Base-by-base conservation (phyloP, 2,797 vertebrate genomes). In the Hafferia zeledoni region DNA sequence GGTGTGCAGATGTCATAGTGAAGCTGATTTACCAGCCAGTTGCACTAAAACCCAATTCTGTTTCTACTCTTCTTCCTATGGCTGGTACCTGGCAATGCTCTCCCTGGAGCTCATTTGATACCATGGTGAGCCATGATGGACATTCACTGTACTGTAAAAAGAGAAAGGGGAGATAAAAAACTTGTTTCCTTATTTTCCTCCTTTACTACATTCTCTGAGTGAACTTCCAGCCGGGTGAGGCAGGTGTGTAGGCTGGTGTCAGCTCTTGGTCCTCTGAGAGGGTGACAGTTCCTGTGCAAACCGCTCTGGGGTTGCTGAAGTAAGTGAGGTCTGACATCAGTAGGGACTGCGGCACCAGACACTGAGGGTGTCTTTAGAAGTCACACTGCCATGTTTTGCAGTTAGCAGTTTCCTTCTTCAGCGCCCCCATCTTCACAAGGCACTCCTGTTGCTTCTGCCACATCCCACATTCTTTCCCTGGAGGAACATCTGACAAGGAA, bases 211-310 rank as follows among this genome's bases (percentile, higher is more conserved):
- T 63, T 86, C 44, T 63, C 3, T 44, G 31, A 44, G 15, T 44
- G 41, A 64, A n/a, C 30, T n/a, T 44, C 10, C 15, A 64, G 22
- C 30, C 41, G 25, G 31, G 27, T 25, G 31, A 52, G 53, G 27
- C 55, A 13, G 43, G 37, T 17, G 15, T 2, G 30, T 31, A n/a
- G 10, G 30, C 49, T 78, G 55, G 12, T 50, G 23, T 50, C 33
- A 28, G 56, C 27, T 0, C 2, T 7, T 13, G 22, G 30, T 28
- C 30, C 17, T 5, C 23, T 0, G 1, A 47, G 33, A 31, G 39
- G 12, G 33, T 61, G 27, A 19, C 37, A n/a, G 33, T 22, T 15
- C 65, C 27, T 13, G 23, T 33, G 13, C 23, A 46, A 30, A 2
- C 20, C 8, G 41, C 47, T 86, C 33, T 31, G 49, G 41, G 16